Conservation (phyloP, 1,140 invertebrate genomes). For the Saccostrea glomerata region DNA sequence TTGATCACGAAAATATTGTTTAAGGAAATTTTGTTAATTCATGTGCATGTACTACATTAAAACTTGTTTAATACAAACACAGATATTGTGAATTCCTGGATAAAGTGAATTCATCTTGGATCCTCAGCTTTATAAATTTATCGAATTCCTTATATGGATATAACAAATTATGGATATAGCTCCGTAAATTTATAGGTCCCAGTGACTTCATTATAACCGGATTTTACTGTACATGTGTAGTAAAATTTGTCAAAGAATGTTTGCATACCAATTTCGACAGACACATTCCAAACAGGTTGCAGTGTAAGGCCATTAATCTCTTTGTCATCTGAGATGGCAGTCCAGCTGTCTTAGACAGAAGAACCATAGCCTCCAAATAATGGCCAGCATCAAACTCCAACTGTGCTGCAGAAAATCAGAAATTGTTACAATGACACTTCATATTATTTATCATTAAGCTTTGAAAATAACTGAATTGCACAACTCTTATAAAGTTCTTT, state of each 20-base stretch:
- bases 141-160: no score
- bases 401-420: background rate
- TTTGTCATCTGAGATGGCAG: background rate
- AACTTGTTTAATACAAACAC: no score
- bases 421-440: background rate
- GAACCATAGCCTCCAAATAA: background rate
- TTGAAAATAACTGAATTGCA: background rate
- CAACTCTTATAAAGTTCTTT: background rate
- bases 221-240: no score
- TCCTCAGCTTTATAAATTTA: no score
- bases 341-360: background rate
- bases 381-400: background rate
- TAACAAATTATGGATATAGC: no score
- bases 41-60: no score
- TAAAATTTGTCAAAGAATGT: background rate
- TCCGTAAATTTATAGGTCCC: no score
- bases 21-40: no score
- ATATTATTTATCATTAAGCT: background rate
- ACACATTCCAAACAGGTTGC: slow-evolving; percentile 2
- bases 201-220: no score
- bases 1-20: no score
- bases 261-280: background rate
- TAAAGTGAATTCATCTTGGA: no score
- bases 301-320: background rate
- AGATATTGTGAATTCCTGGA: no score